These are phyloP conservation scores for Sialis fuliginosa DNA, from an alignment of 2,888 invertebrate species.

Conservation along the genomic window DNA sequence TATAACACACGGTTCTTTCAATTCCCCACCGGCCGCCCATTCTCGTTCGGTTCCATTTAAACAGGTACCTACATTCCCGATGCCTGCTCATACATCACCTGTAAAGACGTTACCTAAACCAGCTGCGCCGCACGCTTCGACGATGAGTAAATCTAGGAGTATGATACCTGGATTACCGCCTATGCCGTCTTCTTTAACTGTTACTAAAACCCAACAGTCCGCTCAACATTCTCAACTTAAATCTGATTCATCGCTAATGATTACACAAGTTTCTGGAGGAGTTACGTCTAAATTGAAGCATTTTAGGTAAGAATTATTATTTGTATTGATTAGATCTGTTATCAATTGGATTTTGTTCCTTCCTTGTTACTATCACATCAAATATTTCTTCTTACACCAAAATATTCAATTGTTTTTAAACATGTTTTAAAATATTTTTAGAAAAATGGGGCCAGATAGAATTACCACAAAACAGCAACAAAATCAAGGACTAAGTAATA, in stretches of 20 bases:
- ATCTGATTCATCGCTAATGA: background rate
- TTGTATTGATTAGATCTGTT: too few species aligned
- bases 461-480: background rate
- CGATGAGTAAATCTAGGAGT: slow-evolving; percentile 1
- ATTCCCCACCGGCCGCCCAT: slow-evolving; percentile 22
- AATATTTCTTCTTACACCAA: too few species aligned
- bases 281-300: slow-evolving; percentile 5
- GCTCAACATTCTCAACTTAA: slow-evolving; percentile 1
- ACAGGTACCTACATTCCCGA: background rate
- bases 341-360: too few species aligned
- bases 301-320: slow-evolving; percentile 3
- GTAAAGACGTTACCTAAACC: slow-evolving; percentile 3
- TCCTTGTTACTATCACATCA: too few species aligned
- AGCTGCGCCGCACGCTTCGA: slow-evolving; percentile 2
- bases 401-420: too few species aligned
- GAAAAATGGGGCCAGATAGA: too few species aligned
- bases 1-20: slow-evolving; percentile 12
- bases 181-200: slow-evolving; percentile 32
- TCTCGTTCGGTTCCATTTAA: slow-evolving; percentile 17
- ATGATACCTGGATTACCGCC: slow-evolving; percentile 8
- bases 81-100: background rate
- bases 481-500: background rate
- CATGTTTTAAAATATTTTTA: too few species aligned
- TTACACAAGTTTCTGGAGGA: slow-evolving; percentile 3
- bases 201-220: slow-evolving; percentile 27